Evolutionary conservation across 2,113 vertebrate species (phyloP), one percentile per base, ranked within the genome.

Genomic region (Pagrus major): DNA sequence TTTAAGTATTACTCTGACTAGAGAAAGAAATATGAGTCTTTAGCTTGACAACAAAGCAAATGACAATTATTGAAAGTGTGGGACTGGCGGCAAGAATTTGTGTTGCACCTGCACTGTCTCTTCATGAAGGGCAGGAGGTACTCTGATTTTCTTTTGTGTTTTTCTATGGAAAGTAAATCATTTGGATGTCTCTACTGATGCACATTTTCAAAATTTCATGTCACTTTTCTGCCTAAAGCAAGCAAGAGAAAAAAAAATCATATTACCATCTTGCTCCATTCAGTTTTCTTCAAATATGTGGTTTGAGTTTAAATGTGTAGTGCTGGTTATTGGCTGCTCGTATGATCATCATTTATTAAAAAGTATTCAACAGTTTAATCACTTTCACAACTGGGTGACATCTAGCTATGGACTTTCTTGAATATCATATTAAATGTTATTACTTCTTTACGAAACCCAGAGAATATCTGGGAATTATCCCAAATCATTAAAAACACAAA

Each of bases 381-480:
- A n/a, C 14, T 60, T 70, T 52, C 35, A 42, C 55, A 42, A 14
- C 44, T 35, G 29, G 39, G 3, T 65, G 23, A 25, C 37, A 65
- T 56, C 11, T 29, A n/a, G 12, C 16, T 60, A 5, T 11, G 6
- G 25, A 60, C n/a, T 59, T 59, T 44, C 10, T 60, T 35, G 21
- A 73, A 42, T 23, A 42, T 42, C 41, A 65, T 18, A 23, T 58
- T 39, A 29, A 47, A 55, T 56, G 4, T 44, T 35, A 60, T 60
- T 23, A 31, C 11, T 1, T 41, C 18, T 44, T 66, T 25, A 59
- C 52, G 31, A 35, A 60, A 25, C 16, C 33, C 25, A 59, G 61
- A 68, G 27, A 44, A 44, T 31, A 59, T 65, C 44, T 73, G 35
- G 42, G 31, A 23, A 41, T 58, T 20, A 49, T 80, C 49, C 23